Percentiles rank a stretch among this genome's conserved stretches.
Conservation (phyloP, 2,797 vertebrate genomes). For the Sandelia bainsii region DNA sequence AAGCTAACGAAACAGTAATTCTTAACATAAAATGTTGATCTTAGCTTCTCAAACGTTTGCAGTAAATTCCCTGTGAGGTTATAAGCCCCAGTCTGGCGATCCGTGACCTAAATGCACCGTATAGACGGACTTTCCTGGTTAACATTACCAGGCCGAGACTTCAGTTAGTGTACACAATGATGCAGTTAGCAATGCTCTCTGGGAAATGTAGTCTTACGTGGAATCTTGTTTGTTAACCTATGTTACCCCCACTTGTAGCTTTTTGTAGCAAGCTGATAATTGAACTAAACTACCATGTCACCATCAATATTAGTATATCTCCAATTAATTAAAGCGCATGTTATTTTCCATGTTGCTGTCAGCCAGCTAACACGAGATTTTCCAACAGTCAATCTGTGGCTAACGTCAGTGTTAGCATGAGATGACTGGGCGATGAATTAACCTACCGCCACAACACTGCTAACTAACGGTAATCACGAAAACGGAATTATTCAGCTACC, state of each 20-base stretch:
- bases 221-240: slow-evolving; percentile 19
- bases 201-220: slow-evolving; percentile 54
- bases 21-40: background rate
- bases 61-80: background rate
- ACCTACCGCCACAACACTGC: slow-evolving; percentile 27
- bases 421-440: slow-evolving; percentile 67
- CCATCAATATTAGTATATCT: background rate
- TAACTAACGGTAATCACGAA: slow-evolving; percentile 40
- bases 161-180: slow-evolving; percentile 35
- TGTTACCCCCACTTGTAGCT: background rate
- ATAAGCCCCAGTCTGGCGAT: too few species aligned
- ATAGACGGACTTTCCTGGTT: slow-evolving; percentile 17
- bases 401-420: slow-evolving; percentile 66
- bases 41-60: background rate
- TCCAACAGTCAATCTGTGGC: slow-evolving; percentile 18
- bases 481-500: background rate
- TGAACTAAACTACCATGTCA: background rate
- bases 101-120: background rate
- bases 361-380: background rate
- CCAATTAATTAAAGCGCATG: background rate
- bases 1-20: background rate
- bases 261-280: background rate
- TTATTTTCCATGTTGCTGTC: background rate
- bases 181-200: slow-evolving; percentile 28
- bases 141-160: slow-evolving; percentile 14